Conservation (phyloP, 1,140 invertebrate genomes). For the Apis dorsata region DNA sequence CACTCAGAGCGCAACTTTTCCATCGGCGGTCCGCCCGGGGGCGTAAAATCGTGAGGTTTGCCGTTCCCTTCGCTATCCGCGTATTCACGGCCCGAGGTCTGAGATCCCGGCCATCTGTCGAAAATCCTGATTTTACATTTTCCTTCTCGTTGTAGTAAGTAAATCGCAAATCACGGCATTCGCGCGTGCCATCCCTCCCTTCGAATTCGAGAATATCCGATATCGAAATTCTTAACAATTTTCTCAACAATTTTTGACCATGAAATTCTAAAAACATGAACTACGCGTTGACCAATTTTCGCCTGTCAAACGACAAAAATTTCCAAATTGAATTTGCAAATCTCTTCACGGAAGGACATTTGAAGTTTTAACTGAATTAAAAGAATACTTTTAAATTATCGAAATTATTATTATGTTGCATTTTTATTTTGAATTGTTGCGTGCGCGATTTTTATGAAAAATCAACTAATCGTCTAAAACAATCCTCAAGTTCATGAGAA, state of each 20-base stretch:
- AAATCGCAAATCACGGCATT: constrained; percentile 56
- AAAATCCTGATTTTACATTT: constrained; percentile 77
- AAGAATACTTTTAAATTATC: no score
- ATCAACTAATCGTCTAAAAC: background rate
- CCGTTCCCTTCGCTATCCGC: constrained; percentile 54
- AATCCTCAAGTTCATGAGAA: background rate
- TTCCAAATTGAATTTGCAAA: no score
- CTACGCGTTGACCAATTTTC: no score
- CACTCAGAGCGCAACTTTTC: constrained; percentile 79
- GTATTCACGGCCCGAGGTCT: constrained; percentile 74
- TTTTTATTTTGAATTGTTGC: background rate
- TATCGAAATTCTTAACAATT: no score
- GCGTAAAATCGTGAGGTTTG: constrained; percentile 77
- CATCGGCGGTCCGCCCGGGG: constrained; percentile 73
- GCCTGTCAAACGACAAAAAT: no score
- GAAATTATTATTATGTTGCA: no score
- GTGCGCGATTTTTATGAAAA: background rate
- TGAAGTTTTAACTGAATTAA: no score
- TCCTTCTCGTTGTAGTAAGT: constrained; percentile 64
- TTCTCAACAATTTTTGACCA: no score
- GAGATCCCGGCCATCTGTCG: constrained; percentile 77
- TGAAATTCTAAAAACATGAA: no score
- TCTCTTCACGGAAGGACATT: no score
- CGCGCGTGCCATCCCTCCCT: background rate
- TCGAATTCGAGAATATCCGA: background rate